Evolutionary conservation across 2,888 invertebrate species (phyloP).

Genomic region (Spodoptera exigua): DNA sequence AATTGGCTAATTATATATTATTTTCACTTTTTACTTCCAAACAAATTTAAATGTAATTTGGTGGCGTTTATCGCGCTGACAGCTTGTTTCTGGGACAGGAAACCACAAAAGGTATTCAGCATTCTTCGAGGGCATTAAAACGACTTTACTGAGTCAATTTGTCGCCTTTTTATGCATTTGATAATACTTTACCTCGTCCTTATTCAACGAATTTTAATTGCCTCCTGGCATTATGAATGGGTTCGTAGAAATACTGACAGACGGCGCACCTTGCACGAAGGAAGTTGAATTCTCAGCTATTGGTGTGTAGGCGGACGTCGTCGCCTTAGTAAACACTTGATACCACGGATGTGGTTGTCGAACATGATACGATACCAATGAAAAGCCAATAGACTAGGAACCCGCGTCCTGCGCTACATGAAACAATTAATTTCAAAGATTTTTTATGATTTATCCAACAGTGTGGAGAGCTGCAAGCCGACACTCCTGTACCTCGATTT

Average conservation of each 20-base stretch:
- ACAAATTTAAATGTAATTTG: conserved; percentile 29
- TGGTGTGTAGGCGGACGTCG: conserved; percentile 52
- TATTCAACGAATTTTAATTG: conserved; percentile 49
- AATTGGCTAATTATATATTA: conserved; percentile 7
- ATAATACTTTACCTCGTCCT: conserved; percentile 49
- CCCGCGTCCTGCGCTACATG: conserved; percentile 20
- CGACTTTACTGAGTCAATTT: conserved; percentile 23
- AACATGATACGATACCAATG: conserved; percentile 41
- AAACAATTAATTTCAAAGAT: conserved; percentile 22
- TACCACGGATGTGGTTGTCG: conserved; percentile 65
- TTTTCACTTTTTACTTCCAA: conserved; percentile 26
- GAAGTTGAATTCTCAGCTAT: conserved; percentile 42
- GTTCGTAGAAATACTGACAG: conserved; percentile 43
- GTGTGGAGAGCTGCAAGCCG: conserved; percentile 61
- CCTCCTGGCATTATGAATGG: conserved; percentile 43
- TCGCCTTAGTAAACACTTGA: conserved; percentile 64
- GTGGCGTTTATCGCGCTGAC: conserved; percentile 25
- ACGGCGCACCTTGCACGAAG: conserved; percentile 34
- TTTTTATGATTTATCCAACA: conserved; percentile 50
- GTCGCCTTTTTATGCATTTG: conserved; percentile 39
- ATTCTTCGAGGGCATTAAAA: conserved; percentile 35
- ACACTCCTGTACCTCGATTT: conserved; percentile 70
- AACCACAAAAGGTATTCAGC: conserved; percentile 35
- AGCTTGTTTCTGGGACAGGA: conserved; percentile 46
- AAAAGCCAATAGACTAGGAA: conserved; percentile 24